Base-by-base conservation (phyloP, 1,140 invertebrate genomes). In the Onthophagus taurus region DNA sequence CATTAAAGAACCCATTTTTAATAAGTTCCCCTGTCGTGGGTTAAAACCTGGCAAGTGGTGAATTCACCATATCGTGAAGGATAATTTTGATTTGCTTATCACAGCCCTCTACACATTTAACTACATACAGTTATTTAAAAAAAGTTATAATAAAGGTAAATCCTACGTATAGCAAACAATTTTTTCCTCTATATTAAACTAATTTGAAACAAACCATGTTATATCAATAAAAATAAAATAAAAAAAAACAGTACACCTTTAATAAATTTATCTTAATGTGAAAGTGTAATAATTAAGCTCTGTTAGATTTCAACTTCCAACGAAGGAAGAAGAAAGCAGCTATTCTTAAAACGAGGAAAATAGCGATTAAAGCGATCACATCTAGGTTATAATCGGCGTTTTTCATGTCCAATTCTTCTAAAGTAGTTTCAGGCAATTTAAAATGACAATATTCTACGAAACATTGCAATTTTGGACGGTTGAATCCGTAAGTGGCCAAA, bases 401-500 rank as follows among this genome's bases (percentile, higher is more conserved):
- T 2, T 74, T 53, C 81, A 89, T 88, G 58, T 89, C 85, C 38
- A 96, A 67, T 58, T 94, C 85, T 57, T 91, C 85, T n/a, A 97
- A 69, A 0, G 93, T 91, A n/a, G 85, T 90, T 23, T 70, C 59
- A 0, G 92, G 89, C 46, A 83, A 76, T 59, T 89, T 89, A 67
- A 93, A 94, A 60, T 92, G 89, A 63, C 91, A 96, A 65, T 88
- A 88, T 0, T 75, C 63, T 71, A 80, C 65, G 53, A 74, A 78
- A 65, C 89, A 91, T 51, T 83, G 77, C 3, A 92, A 67, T 52
- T 87, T 86, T 37, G 77, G 72, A 17, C 93, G 70, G 34, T 81
- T 77, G 58, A 86, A 93, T 1, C 85, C 81, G 63, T 97, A 97
- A 1, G 93, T 91, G 1, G 90, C 87, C n/a, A 95, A 74, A 2